Conservation (phyloP, 2,113 vertebrate species). For the Eclectus roratus region DNA sequence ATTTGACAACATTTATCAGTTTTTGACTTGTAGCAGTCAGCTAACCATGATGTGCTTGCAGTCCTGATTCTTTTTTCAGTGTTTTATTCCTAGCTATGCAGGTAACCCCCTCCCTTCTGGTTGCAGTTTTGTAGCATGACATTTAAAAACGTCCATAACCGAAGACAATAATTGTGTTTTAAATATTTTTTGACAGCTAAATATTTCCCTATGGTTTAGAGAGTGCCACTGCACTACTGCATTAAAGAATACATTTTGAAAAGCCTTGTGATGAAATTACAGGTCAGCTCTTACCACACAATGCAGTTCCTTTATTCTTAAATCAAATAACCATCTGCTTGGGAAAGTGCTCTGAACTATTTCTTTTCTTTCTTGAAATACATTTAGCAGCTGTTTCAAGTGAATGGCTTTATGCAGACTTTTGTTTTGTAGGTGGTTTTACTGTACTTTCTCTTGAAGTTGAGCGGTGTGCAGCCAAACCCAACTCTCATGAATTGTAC, state of each 20-base stretch:
- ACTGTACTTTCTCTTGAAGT: background rate
- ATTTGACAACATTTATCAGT: background rate
- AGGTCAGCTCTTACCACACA: conserved; percentile 5
- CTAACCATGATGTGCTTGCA: background rate
- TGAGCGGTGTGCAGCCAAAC: background rate
- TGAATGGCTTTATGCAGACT: background rate
- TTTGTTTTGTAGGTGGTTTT: background rate
- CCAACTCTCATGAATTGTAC: fast-evolving
- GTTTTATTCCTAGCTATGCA: background rate
- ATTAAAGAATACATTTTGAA: conserved; percentile 13
- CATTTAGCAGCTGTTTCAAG: conserved; percentile 25
- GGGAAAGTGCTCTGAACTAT: background rate
- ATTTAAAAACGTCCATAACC: background rate
- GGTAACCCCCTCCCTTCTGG: background rate
- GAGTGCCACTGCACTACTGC: background rate
- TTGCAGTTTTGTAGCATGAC: background rate
- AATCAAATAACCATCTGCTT: conserved; percentile 47
- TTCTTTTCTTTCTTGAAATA: conserved; percentile 13
- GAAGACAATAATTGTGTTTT: background rate
- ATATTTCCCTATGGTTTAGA: background rate
- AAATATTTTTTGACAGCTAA: background rate
- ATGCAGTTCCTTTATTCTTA: conserved; percentile 29
- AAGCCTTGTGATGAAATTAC: conserved; percentile 17
- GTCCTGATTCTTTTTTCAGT: background rate
- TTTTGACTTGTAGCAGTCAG: background rate